phyloP scores from a whole-genome alignment of 2,113 vertebrate species.

The Podiceps cristatus region DNA sequence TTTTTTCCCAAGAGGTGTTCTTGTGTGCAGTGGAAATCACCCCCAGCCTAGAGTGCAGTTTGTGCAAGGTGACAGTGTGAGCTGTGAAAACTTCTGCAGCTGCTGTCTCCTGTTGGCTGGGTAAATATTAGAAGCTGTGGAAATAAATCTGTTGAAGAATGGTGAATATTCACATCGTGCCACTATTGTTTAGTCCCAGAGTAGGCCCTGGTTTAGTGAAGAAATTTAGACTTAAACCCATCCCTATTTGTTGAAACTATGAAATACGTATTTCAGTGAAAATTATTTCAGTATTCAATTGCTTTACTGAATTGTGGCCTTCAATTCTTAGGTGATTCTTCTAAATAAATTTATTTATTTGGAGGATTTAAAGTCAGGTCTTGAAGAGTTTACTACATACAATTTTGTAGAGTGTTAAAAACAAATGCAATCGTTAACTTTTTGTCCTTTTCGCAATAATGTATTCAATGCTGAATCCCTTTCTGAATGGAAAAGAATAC shows the following conservation, averaged over 20 bases:
- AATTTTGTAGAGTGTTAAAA: constrained; percentile 23
- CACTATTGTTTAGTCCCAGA: not conserved
- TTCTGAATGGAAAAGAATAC: constrained; percentile 44
- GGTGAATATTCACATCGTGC: not conserved
- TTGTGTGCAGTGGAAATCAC: not conserved
- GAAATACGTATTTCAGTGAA: not conserved
- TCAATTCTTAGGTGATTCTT: not conserved
- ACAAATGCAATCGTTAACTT: constrained; percentile 11
- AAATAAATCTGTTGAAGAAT: not conserved
- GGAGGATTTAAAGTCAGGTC: not conserved
- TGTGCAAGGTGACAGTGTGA: constrained; percentile 25
- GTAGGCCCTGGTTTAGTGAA: not conserved
- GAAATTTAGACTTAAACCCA: not conserved
- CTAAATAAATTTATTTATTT: constrained; percentile 14
- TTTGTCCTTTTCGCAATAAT: constrained; percentile 8
- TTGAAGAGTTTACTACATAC: constrained; percentile 16
- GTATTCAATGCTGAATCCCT: not conserved
- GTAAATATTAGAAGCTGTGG: constrained; percentile 37
- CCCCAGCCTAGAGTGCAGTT: not conserved
- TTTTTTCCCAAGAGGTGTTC: not conserved
- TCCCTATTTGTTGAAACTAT: not conserved
- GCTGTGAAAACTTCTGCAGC: constrained; percentile 53
- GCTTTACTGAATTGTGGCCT: constrained; percentile 9
- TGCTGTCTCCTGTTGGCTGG: constrained; percentile 48
- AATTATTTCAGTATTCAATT: not conserved